Conservation (phyloP, 2,888 invertebrate species). For the Lampropteryx suffumata region DNA sequence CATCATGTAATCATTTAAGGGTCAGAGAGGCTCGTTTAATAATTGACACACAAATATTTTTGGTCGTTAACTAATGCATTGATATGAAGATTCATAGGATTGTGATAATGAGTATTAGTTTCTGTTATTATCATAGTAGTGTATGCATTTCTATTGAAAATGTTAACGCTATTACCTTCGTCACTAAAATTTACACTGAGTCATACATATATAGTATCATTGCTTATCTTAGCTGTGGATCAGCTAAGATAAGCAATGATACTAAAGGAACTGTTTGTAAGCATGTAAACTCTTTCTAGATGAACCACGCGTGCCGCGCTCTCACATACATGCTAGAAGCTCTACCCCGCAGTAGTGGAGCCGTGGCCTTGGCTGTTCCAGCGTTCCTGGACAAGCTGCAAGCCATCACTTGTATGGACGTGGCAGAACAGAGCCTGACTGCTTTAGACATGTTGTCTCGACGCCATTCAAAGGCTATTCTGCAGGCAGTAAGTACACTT, state of each 20-base stretch:
- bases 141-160: too few species aligned
- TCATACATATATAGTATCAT: too few species aligned
- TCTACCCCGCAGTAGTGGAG: conserved; percentile 96
- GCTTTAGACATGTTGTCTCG: conserved; percentile 98
- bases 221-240: too few species aligned
- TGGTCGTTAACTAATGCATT: neutral
- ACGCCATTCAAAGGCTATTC: conserved; percentile 97
- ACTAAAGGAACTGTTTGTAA: too few species aligned
- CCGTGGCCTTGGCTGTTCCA: conserved; percentile 98
- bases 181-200: too few species aligned
- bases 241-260: too few species aligned
- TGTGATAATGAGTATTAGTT: too few species aligned
- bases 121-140: too few species aligned
- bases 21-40: too few species aligned
- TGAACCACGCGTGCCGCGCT: conserved; percentile 99
- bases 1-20: too few species aligned
- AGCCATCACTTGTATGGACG: conserved; percentile 99
- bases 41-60: too few species aligned
- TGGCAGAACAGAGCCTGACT: conserved; percentile 98
- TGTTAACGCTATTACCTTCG: too few species aligned
- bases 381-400: conserved; percentile 98
- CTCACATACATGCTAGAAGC: conserved; percentile 99
- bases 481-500: conserved; percentile 89
- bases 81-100: neutral
- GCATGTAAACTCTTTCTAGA: conserved; percentile 73